Conservation (phyloP, 2,888 invertebrate species). For the Allacma fusca region DNA sequence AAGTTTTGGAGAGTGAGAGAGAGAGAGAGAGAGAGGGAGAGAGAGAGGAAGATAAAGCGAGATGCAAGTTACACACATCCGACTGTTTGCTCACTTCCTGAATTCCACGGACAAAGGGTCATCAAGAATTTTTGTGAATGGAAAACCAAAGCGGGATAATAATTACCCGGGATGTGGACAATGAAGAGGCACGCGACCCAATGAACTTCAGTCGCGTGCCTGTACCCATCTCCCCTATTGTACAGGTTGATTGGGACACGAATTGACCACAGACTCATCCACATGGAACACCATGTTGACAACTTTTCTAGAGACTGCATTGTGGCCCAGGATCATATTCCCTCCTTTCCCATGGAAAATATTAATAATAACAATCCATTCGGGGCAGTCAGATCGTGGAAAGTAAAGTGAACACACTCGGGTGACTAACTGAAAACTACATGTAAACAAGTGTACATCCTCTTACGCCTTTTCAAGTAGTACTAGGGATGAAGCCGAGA, state of each 20-base stretch:
- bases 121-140: constrained; percentile 4
- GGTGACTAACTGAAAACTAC: too few relatives aligned
- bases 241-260: constrained; percentile 45
- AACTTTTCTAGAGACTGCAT: constrained; percentile 18
- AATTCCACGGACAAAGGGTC: constrained; percentile 12
- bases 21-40: too few relatives aligned
- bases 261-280: constrained; percentile 49
- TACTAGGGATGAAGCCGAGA: too few relatives aligned
- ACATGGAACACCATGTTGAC: constrained; percentile 45
- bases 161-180: constrained; percentile 58
- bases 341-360: constrained; percentile 28
- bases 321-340: not conserved
- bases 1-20: too few relatives aligned
- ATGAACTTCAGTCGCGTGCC: constrained; percentile 59
- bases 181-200: constrained; percentile 57
- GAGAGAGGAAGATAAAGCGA: not conserved
- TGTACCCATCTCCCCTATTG: constrained; percentile 42
- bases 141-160: constrained; percentile 39
- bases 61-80: constrained; percentile 29
- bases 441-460: too few relatives aligned
- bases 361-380: not conserved
- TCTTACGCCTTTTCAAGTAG: too few relatives aligned
- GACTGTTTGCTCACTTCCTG: constrained; percentile 40
- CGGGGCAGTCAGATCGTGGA: too few relatives aligned
- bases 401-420: too few relatives aligned